Evolutionary conservation across 2,888 invertebrate genomes (phyloP), one percentile per base, ranked within the genome.

Genomic region (Nemotelus nigrinus): DNA sequence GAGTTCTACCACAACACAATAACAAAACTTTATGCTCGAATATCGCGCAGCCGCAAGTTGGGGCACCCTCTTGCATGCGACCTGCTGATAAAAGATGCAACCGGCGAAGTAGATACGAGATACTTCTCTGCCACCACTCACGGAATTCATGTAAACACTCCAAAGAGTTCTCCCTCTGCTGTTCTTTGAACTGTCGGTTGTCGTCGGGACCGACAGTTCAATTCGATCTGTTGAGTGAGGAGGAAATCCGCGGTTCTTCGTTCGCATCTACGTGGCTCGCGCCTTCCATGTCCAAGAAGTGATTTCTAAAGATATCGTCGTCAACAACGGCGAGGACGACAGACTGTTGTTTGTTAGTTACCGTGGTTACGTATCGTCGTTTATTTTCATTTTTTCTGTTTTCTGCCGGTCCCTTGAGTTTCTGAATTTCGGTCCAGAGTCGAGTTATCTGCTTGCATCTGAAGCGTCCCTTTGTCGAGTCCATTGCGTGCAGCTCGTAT

Each of bases 211-310:
- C 53, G 67, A 48, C 78, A 78, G 78, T 78, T 72, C 74, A 67
- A 72, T 67, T 77, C 71, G 68, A 72, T 77, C 78, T 72, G 50
- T 63, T 76, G 78, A 68, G 70, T 76, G 78, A 68, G 48, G 48
- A 74, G 74, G 60, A 74, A 43, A 41, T 60, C 50, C 63, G 74
- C 74, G 74, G 58, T 63, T 60, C 74, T 58, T 43, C 39, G 10
- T 71, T 44, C 47, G 3, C n/a, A n/a, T 64, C 10, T 70, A 39
- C 41, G 70, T 70, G 70, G 70, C 43, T 70, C 65, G 53, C 53
- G 53, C 53, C 68, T 68, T n/a, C 7, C 48, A 48, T 10, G 67
- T 67, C 67, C 67, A 67, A 67, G 67, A 48, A 47, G 47, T 25
- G 25, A 48, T 48, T 67, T 47, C 67, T 25, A 7, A 25, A 67